Base-by-base conservation (phyloP, 2,888 invertebrate species). In the Hoplodrina ambigua region DNA sequence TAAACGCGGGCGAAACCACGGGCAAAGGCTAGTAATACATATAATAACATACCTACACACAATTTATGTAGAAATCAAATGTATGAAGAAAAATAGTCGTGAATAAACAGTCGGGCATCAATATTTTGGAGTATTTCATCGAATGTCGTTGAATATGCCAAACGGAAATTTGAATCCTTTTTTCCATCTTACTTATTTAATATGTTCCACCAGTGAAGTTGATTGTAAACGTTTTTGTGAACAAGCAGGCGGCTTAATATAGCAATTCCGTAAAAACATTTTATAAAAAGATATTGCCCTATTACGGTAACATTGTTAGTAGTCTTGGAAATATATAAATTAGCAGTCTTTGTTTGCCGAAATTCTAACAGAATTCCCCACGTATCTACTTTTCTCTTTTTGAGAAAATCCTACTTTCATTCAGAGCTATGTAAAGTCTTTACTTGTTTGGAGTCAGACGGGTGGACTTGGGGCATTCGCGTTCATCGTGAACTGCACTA, bases 401-500 rank as follows among this genome's bases (percentile, higher is more conserved):
- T 59, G 61, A 81, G 75, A 69, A 76, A 80, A 78, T 75, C 76
- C 62, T 69, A 61, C 68, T 81, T 83, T 82, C 81, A 83, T 86
- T 85, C 82, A 72, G 72, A 80, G 56, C 68, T 74, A 80, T 79
- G 74, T 78, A 82, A 87, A 89, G 86, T 87, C 83, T 87, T 86
- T 78, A 85, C 80, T 88, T 86, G 85, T 87, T 88, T 85, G 84
- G 80, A 88, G 86, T 86, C 85, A 76, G 80, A 75, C 78, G 77
- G 73, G 73, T 78, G 78, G 80, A 85, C 73, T 82, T 67, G 65
- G 80, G 84, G 80, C 80, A 80, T 83, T 82, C 77, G 73, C 80
- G 80, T 86, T 82, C 85, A 81, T 89, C 79, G 86, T 82, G 68
- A 85, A 85, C 84, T 87, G 85, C 87, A 87, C 87, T 88, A 89